These are phyloP conservation scores for Mamestra brassicae DNA, from an alignment of 2,888 invertebrate species.

Conservation along the genomic window DNA sequence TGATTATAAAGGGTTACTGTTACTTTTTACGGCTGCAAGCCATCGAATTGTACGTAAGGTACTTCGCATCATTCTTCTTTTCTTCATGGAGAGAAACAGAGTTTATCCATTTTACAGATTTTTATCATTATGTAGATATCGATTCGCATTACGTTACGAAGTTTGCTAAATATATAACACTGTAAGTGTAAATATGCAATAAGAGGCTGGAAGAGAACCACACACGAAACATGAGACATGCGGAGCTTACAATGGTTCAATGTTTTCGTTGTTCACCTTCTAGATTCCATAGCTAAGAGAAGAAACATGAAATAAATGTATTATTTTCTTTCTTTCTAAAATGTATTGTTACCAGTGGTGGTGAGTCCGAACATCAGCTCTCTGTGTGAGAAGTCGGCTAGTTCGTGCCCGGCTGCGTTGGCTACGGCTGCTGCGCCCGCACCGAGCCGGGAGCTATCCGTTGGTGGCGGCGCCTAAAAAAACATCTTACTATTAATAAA, in stretches of 20 bases:
- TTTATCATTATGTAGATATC: neutral
- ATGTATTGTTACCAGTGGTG: constrained; percentile 89
- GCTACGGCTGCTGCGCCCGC: constrained; percentile 92
- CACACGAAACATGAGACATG: too few relatives aligned
- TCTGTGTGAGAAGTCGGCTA: constrained; percentile 95
- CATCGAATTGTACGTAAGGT: too few relatives aligned
- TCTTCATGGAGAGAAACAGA: neutral
- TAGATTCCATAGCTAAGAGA: neutral
- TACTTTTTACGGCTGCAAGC: neutral
- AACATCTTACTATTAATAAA: too few relatives aligned
- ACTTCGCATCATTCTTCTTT: neutral
- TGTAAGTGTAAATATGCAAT: too few relatives aligned
- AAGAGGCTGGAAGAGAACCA: too few relatives aligned
- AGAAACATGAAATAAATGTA: too few relatives aligned
- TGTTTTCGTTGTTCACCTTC: neutral
- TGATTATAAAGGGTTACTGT: constrained; percentile 21
- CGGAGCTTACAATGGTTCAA: neutral
- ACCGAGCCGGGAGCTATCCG: constrained; percentile 87
- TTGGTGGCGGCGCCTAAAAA: constrained; percentile 89
- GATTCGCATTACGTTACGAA: neutral
- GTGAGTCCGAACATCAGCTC: constrained; percentile 97
- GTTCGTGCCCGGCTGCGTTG: constrained; percentile 94
- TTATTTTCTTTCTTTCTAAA: neutral
- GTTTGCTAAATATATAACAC: neutral
- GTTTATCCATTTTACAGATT: neutral